Percentiles rank a stretch among this genome's conserved stretches.
These are phyloP conservation scores for Clinocottus analis DNA, from an alignment of 2,113 vertebrate genomes.

Conservation along the genomic window DNA sequence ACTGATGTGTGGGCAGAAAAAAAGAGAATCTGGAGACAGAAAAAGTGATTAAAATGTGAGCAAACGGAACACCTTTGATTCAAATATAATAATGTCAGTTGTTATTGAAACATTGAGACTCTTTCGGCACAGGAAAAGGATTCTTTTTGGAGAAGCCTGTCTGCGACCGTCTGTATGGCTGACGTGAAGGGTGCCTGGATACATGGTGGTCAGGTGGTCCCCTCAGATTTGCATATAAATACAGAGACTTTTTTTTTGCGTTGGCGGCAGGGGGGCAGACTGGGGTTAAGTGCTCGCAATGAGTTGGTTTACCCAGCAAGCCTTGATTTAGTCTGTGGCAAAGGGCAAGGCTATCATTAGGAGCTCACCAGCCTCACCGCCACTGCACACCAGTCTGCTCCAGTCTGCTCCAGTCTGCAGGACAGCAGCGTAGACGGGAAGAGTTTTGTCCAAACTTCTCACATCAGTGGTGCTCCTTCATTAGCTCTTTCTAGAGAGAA, in stretches of 20 bases:
- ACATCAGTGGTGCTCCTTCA: neutral
- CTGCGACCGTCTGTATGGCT: slow-evolving; percentile 9
- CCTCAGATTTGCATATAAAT: slow-evolving; percentile 73
- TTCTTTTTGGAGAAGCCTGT: slow-evolving; percentile 19
- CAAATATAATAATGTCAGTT: slow-evolving; percentile 12
- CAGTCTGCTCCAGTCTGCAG: slow-evolving; percentile 35
- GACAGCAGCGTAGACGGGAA: neutral
- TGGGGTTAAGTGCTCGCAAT: slow-evolving; percentile 75
- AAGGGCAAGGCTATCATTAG: slow-evolving; percentile 78
- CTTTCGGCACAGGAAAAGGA: slow-evolving; percentile 8
- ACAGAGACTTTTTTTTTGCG: slow-evolving; percentile 58
- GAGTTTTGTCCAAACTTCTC: slow-evolving; percentile 17
- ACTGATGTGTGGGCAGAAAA: neutral
- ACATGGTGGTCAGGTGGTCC: slow-evolving; percentile 52
- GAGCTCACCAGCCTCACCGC: slow-evolving; percentile 66
- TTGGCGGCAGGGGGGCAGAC: slow-evolving; percentile 54
- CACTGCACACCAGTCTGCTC: slow-evolving; percentile 32
- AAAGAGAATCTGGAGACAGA: neutral
- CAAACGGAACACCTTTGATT: slow-evolving; percentile 10
- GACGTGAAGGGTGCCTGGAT: neutral
- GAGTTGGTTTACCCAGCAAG: slow-evolving; percentile 75
- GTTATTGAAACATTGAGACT: slow-evolving; percentile 10
- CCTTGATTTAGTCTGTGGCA: slow-evolving; percentile 76
- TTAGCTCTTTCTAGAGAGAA: neutral
- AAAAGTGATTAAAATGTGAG: neutral